Evolutionary conservation across 2,888 invertebrate species (phyloP).

Genomic region (Liodrosophila aerea): DNA sequence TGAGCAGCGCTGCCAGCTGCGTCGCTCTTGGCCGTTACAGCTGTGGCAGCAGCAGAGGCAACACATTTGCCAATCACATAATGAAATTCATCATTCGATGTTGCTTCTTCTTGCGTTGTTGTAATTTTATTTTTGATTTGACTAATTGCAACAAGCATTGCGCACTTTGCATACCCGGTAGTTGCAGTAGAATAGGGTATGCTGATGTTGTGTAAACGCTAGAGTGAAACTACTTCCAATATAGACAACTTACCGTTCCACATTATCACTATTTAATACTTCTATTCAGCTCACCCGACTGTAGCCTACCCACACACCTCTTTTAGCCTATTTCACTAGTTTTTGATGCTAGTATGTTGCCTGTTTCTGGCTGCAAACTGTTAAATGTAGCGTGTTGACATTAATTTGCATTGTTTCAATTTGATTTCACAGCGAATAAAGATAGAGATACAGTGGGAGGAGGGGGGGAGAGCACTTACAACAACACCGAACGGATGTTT

Average conservation of each 20-base stretch:
- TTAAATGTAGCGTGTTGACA: slow-evolving; percentile 58
- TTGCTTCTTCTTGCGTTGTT: slow-evolving; percentile 17
- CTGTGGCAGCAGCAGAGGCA: slow-evolving; percentile 32
- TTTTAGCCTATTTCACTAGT: slow-evolving; percentile 13
- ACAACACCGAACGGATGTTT: slow-evolving; percentile 53
- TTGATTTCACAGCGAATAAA: slow-evolving; percentile 8
- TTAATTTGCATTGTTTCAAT: slow-evolving; percentile 62
- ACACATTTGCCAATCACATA: slow-evolving; percentile 61
- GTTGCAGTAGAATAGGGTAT: no score
- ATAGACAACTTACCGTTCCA: no score
- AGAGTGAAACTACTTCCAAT: no score
- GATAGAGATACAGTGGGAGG: neutral
- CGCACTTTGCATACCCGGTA: slow-evolving; percentile 20
- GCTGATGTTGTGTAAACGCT: no score
- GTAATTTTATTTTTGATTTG: slow-evolving; percentile 53
- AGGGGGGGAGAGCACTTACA: neutral
- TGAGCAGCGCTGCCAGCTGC: slow-evolving; percentile 14
- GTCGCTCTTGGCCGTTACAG: slow-evolving; percentile 46
- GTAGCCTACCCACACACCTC: no score
- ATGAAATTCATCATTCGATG: slow-evolving; percentile 56
- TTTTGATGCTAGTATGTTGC: slow-evolving; percentile 34
- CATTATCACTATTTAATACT: no score
- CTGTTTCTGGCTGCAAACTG: slow-evolving; percentile 62
- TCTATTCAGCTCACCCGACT: no score
- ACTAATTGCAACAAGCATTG: slow-evolving; percentile 65